phyloP scores from a whole-genome alignment of 1,140 invertebrate species.

The Asobara japonica region DNA sequence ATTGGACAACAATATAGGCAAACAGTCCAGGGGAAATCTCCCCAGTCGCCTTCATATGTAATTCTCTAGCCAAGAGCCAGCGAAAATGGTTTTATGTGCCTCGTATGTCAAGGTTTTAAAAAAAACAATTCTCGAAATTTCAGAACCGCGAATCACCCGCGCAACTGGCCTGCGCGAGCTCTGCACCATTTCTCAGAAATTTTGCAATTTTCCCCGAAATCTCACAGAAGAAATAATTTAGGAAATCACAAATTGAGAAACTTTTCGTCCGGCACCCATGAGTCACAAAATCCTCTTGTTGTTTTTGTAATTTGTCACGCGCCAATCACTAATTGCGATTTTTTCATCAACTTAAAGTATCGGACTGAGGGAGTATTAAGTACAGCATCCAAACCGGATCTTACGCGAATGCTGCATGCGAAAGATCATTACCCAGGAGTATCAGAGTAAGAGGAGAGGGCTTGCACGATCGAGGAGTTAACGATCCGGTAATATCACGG shows the following conservation, averaged over 20 bases:
- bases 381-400: too few relatives aligned
- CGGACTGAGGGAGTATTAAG: slow-evolving; percentile 23
- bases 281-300: too few relatives aligned
- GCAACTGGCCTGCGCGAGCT: too few relatives aligned
- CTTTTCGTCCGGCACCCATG: too few relatives aligned
- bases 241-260: too few relatives aligned
- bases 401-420: slow-evolving; percentile 33
- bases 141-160: too few relatives aligned
- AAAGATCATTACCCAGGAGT: slow-evolving; percentile 41
- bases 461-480: slow-evolving; percentile 47
- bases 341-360: not conserved
- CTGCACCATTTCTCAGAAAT: too few relatives aligned
- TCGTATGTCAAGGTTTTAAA: too few relatives aligned
- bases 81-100: not conserved
- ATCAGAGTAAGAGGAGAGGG: slow-evolving; percentile 29
- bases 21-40: slow-evolving; percentile 41
- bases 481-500: slow-evolving; percentile 39
- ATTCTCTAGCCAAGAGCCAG: not conserved
- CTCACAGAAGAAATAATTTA: too few relatives aligned
- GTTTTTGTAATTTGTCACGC: too few relatives aligned
- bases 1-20: slow-evolving; percentile 52
- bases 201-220: too few relatives aligned
- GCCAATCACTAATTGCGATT: not conserved
- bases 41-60: slow-evolving; percentile 28
- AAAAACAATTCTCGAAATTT: too few relatives aligned